These are phyloP conservation scores for Palythoa caribaeorum DNA, from an alignment of 92 coral and sea anemone species.

Conservation along the genomic window DNA sequence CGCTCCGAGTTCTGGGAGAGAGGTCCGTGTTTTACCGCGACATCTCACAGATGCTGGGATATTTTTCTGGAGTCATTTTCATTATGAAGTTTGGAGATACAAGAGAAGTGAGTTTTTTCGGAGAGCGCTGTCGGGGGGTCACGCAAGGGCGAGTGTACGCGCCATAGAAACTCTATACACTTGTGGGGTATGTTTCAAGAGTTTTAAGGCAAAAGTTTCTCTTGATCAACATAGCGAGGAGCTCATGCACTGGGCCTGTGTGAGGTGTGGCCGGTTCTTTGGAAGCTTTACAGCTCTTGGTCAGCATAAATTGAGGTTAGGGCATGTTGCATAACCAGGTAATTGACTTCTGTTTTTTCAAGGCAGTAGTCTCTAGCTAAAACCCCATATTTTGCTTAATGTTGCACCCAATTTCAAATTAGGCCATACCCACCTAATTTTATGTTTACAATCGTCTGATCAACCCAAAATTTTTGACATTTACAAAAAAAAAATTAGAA, in stretches of 20 bases:
- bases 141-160: slow-evolving; percentile 54
- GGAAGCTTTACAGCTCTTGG: slow-evolving; percentile 91
- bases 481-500: too few species aligned
- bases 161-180: slow-evolving; percentile 74
- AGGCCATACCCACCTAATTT: too few species aligned
- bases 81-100: slow-evolving; percentile 71
- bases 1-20: background rate
- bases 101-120: slow-evolving; percentile 71
- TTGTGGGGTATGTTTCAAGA: slow-evolving; percentile 94
- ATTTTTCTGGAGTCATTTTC: slow-evolving; percentile 63
- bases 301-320: slow-evolving; percentile 86
- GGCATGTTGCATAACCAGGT: slow-evolving; percentile 60
- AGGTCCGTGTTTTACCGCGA: slow-evolving; percentile 43
- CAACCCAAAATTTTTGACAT: too few species aligned
- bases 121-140: slow-evolving; percentile 61
- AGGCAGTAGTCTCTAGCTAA: too few species aligned
- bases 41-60: slow-evolving; percentile 43
- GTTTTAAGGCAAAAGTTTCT: slow-evolving; percentile 81
- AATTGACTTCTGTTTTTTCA: background rate
- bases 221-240: slow-evolving; percentile 95
- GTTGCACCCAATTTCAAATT: too few species aligned
- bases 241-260: slow-evolving; percentile 95
- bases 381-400: too few species aligned
- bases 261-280: slow-evolving; percentile 91
- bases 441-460: too few species aligned